phyloP scores from a whole-genome alignment of 2,797 vertebrate genomes.

The Schizothorax lantsangensis region DNA sequence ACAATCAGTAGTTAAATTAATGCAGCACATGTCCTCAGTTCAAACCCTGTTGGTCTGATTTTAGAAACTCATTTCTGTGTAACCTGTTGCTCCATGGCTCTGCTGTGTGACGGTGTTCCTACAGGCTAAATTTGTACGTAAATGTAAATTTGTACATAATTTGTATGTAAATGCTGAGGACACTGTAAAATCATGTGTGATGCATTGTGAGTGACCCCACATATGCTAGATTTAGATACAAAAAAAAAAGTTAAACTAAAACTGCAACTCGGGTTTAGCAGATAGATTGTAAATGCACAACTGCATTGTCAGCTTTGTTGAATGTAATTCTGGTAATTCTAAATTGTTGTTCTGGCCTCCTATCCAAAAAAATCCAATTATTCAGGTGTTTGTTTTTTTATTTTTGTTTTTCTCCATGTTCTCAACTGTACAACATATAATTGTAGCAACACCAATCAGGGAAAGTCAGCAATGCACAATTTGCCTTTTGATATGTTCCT shows the following conservation, averaged over 20 bases:
- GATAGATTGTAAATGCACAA: background rate
- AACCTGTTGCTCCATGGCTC: background rate
- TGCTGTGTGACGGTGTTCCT: background rate
- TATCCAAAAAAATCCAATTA: background rate
- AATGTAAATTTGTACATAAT: background rate
- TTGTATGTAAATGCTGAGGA: conserved; percentile 24
- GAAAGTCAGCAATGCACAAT: background rate
- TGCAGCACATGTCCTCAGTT: conserved; percentile 8
- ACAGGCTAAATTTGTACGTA: conserved; percentile 22
- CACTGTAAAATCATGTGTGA: conserved; percentile 14
- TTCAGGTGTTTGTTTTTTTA: background rate
- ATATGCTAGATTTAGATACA: background rate
- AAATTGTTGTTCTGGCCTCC: conserved; percentile 17
- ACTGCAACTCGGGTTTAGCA: background rate
- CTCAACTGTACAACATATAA: background rate
- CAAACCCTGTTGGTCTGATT: background rate
- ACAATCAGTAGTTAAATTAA: conserved; percentile 5
- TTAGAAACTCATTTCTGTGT: background rate
- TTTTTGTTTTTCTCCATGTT: background rate
- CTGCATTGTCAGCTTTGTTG: background rate
- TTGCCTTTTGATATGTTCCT: background rate
- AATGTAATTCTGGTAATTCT: background rate
- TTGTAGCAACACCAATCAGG: background rate
- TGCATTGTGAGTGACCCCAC: conserved; percentile 23
- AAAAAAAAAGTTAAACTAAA: background rate